These are phyloP conservation scores for Zingel zingel DNA, from an alignment of 2,113 vertebrate genomes.

Conservation along the genomic window DNA sequence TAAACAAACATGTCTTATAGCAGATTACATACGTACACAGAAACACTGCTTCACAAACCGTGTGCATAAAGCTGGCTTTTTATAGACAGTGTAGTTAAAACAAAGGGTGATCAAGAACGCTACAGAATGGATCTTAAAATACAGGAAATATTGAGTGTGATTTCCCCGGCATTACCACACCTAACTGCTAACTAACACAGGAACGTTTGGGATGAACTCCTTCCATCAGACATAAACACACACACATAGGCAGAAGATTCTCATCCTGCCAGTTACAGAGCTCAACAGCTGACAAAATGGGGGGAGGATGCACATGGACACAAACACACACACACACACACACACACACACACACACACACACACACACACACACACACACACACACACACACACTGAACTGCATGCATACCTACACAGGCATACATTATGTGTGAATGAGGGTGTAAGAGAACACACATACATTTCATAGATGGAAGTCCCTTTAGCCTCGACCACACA, in stretches of 20 bases:
- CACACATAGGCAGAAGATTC: conserved; percentile 22
- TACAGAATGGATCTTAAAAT: background rate
- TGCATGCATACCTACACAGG: conserved; percentile 1
- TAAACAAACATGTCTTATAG: conserved; percentile 9
- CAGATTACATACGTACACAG: background rate
- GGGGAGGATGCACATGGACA: conserved; percentile 4
- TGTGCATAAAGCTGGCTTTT: background rate
- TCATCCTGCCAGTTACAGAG: conserved; percentile 22
- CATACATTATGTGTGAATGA: conserved; percentile 1
- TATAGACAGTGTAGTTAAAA: background rate
- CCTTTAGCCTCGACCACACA: conserved; percentile 5
- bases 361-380: conserved; percentile 1
- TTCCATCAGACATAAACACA: background rate
- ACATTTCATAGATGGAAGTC: conserved; percentile 10
- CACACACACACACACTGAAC: background rate
- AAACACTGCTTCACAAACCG: background rate
- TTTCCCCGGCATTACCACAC: background rate
- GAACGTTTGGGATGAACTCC: background rate
- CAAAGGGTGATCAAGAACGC: background rate
- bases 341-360: conserved; percentile 5
- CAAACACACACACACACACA: background rate
- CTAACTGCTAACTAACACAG: conserved; percentile 1
- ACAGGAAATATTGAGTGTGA: background rate
- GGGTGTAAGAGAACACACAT: background rate
- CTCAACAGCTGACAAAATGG: conserved; percentile 39